Evolutionary conservation across 2,113 vertebrate genomes (phyloP).

Genomic region (Dasypus novemcinctus): DNA sequence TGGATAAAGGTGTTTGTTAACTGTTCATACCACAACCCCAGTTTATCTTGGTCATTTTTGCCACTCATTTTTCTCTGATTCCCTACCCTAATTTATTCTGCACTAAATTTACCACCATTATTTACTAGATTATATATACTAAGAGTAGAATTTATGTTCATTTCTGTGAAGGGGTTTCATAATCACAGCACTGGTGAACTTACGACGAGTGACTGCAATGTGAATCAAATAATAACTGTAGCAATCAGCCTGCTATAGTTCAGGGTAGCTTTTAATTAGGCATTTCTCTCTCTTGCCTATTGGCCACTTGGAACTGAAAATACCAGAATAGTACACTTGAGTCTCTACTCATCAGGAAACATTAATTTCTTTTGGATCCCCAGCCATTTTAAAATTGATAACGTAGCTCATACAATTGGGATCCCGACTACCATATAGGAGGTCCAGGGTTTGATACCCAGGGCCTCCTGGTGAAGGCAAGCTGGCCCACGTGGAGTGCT

Average conservation of each 20-base stretch:
- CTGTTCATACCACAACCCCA: not conserved
- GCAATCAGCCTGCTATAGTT: not conserved
- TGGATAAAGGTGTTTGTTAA: conserved; percentile 17
- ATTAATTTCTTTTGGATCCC: conserved; percentile 26
- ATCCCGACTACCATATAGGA: too few relatives aligned
- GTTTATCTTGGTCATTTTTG: not conserved
- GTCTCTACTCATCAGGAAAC: conserved; percentile 30
- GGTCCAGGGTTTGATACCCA: too few relatives aligned
- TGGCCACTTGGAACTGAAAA: conserved; percentile 21
- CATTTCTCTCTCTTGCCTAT: not conserved
- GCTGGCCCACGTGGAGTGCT: too few relatives aligned
- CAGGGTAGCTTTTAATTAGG: not conserved
- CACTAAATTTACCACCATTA: not conserved
- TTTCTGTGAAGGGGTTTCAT: not conserved
- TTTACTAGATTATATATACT: not conserved
- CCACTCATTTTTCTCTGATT: not conserved
- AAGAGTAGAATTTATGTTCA: not conserved
- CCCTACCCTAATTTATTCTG: conserved; percentile 3
- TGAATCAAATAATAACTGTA: not conserved
- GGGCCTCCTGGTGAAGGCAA: too few relatives aligned
- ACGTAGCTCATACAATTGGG: too few relatives aligned
- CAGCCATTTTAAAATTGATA: not conserved
- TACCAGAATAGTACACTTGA: conserved; percentile 19
- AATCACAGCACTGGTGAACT: not conserved
- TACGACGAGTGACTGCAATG: not conserved